A percentile compares a stretch with the other conserved stretches of the same genome.
Evolutionary conservation across 1,140 invertebrate genomes (phyloP).

Genomic region (Dendrolimus kikuchii): DNA sequence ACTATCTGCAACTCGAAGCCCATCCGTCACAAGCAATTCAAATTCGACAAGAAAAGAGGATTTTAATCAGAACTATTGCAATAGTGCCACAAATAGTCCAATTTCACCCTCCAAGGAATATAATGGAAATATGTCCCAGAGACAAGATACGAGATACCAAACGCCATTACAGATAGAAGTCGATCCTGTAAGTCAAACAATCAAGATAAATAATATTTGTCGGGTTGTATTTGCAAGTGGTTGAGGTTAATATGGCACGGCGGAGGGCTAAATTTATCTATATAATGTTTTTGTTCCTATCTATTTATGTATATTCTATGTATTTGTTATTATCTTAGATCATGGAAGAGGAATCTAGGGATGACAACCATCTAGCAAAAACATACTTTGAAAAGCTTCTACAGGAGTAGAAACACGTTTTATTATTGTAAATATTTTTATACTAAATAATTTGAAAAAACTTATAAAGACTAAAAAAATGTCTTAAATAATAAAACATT

Average conservation of each 20-base stretch:
- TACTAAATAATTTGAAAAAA: too few relatives aligned
- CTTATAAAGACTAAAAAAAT: too few relatives aligned
- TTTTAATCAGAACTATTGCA: conserved; percentile 64
- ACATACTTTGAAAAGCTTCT: too few relatives aligned
- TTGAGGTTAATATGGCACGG: background rate
- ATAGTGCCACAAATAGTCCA: conserved; percentile 48
- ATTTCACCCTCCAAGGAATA: conserved; percentile 45
- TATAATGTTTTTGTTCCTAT: too few relatives aligned
- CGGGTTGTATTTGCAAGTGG: background rate
- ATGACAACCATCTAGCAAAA: too few relatives aligned
- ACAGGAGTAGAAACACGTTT: too few relatives aligned
- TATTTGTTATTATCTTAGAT: too few relatives aligned
- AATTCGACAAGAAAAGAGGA: conserved; percentile 54
- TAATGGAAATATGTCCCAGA: conserved; percentile 48
- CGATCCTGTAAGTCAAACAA: conserved; percentile 75
- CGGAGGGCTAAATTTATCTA: too few relatives aligned
- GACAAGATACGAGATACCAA: conserved; percentile 50
- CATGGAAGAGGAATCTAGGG: too few relatives aligned
- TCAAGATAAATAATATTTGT: background rate
- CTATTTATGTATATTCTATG: too few relatives aligned
- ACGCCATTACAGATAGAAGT: conserved; percentile 76
- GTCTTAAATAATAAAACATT: too few relatives aligned
- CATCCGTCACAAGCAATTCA: conserved; percentile 39
- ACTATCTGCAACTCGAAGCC: conserved; percentile 39
- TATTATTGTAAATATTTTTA: too few relatives aligned